Base-by-base conservation (phyloP, 2,797 vertebrate species). In the Argentina silus region DNA sequence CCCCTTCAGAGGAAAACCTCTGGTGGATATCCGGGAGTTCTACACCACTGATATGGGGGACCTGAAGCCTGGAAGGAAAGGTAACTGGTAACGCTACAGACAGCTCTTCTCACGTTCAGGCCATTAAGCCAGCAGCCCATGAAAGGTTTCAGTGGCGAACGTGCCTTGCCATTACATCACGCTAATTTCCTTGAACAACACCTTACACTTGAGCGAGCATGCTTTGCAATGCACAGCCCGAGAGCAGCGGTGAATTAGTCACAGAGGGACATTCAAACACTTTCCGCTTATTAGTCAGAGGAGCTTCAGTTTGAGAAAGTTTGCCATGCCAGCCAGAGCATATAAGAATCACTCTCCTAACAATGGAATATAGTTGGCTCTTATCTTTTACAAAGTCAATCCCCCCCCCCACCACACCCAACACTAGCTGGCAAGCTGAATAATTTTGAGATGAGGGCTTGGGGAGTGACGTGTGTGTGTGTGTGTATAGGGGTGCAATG, bases 51-150 rank as follows among this genome's bases (percentile, higher is more conserved):
- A 56, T 70, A 74, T 36, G 3, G 50, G 66, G 45, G 45, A 75
- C 36, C 45, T 64, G 47, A 83, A 67, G 57, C 65, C 65, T 23
- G 59, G 63, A 74, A 67, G 75, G 63, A 70, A 78, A 81, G 80
- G 81, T 83, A 79, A 56, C 77, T 15, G 45, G 53, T 69, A 23
- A 19, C 70, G 64, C 43, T 74, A 72, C 77, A 82, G 75, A 63
- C 78, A 59, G 67, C 78, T 88, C 85, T 90, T 85, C 84, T 88
- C 88, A 86, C 85, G 81, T 89, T 86, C 83, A 83, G 81, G 78
- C 81, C 83, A 85, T 85, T 80, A 86, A 87, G 75, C 73, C 83
- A 85, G 73, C 71, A 78, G 83, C 78, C 80, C 85, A 80, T 87
- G 84, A 91, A 89, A 83, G 89, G 83, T 82, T 85, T 83, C 72